phyloP scores from a whole-genome alignment of 2,113 vertebrate genomes.

The Malurus melanocephalus region DNA sequence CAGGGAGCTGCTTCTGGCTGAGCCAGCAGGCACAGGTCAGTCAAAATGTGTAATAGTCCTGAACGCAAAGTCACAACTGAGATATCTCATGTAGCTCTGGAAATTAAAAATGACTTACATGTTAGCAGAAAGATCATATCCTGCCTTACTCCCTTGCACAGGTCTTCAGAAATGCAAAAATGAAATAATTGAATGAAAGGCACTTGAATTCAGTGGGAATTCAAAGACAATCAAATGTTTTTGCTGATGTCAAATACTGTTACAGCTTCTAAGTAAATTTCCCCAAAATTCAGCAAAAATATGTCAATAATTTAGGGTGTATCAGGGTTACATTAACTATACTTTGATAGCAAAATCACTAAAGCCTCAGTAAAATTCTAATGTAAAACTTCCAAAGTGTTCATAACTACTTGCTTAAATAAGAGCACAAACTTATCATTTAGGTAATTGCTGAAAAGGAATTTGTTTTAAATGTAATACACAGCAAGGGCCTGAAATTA shows the following conservation, averaged over 20 bases:
- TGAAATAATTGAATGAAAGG: fast-evolving
- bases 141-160: background rate
- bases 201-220: background rate
- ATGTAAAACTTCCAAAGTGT: background rate
- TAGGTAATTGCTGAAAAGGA: background rate
- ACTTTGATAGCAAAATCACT: background rate
- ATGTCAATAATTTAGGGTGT: background rate
- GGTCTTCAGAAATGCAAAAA: background rate
- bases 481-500: background rate
- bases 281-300: background rate
- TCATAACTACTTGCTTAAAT: background rate
- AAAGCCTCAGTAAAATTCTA: background rate
- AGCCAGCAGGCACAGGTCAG: background rate
- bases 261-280: background rate
- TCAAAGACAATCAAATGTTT: background rate
- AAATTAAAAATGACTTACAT: background rate
- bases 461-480: background rate
- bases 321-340: background rate
- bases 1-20: background rate
- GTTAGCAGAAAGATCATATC: background rate
- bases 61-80: background rate
- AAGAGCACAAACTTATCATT: background rate
- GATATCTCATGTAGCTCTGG: background rate
- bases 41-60: background rate
- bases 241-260: background rate